Conservation (phyloP, 2,888 invertebrate species). For the Caenorhabditis panamensis region DNA sequence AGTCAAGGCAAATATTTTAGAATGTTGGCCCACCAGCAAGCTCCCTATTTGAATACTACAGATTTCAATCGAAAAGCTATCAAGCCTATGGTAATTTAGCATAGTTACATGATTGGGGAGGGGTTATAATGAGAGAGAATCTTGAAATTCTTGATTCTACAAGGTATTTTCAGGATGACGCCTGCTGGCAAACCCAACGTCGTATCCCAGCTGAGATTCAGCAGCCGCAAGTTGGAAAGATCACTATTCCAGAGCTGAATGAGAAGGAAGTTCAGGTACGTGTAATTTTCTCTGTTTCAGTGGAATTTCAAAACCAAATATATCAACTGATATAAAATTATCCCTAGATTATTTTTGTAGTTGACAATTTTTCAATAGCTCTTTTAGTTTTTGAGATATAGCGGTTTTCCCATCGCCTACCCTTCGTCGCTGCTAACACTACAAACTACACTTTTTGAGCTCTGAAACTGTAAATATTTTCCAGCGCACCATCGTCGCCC, state of each 20-base stretch:
- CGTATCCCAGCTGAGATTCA: constrained; percentile 68
- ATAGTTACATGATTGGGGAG: too few species aligned
- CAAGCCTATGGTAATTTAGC: constrained; percentile 45
- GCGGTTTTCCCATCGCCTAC: too few species aligned
- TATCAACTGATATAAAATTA: too few species aligned
- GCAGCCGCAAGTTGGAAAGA: constrained; percentile 73
- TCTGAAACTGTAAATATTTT: constrained; percentile 24
- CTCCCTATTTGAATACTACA: constrained; percentile 39
- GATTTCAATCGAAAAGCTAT: constrained; percentile 50
- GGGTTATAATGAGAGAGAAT: too few species aligned
- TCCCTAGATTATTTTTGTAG: too few species aligned
- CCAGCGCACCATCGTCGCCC: constrained; percentile 77
- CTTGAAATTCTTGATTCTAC: too few species aligned
- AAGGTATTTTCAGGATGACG: constrained; percentile 70
- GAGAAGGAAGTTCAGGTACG: constrained; percentile 69
- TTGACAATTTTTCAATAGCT: not conserved
- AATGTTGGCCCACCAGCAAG: constrained; percentile 61
- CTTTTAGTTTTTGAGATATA: not conserved
- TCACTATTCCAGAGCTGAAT: constrained; percentile 70
- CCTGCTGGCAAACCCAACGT: constrained; percentile 74
- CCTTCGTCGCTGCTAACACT: too few species aligned
- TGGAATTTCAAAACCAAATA: too few species aligned
- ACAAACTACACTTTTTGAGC: too few species aligned
- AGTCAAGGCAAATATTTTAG: too few species aligned
- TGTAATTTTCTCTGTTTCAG: not conserved